phyloP scores from a whole-genome alignment of 1,140 invertebrate species.

The Caenorhabditis latens region DNA sequence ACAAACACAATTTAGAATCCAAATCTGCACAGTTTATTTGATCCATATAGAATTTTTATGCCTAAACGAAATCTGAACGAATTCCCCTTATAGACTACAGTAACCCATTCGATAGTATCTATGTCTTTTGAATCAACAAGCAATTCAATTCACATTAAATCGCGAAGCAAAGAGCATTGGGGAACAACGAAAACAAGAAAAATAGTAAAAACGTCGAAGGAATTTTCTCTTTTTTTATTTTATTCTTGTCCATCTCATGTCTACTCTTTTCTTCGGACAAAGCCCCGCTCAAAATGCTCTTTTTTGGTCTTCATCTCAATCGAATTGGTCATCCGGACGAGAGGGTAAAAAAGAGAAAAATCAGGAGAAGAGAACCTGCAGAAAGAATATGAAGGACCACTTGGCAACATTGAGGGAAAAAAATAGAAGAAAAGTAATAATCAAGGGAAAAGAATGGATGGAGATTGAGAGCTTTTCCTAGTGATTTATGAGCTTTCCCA shows the following conservation, averaged over 20 bases:
- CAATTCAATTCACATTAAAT: too few species aligned
- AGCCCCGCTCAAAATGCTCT: constrained; percentile 15
- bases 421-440: neutral
- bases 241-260: constrained; percentile 2
- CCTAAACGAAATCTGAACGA: too few species aligned
- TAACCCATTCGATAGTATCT: too few species aligned
- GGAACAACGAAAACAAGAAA: neutral
- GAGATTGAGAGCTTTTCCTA: neutral
- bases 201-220: neutral
- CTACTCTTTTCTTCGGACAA: constrained; percentile 9
- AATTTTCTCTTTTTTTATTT: neutral
- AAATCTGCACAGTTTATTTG: too few species aligned
- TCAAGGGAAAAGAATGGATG: neutral
- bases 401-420: constrained; percentile 4
- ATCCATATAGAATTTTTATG: too few species aligned
- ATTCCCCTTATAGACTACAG: too few species aligned
- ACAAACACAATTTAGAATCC: too few species aligned
- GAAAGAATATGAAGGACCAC: constrained; percentile 18
- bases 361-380: neutral
- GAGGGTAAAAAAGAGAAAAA: neutral
- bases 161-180: too few species aligned
- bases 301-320: constrained; percentile 46
- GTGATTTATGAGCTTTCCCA: constrained; percentile 32
- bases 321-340: constrained; percentile 10
- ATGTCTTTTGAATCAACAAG: too few species aligned